phyloP scores from a whole-genome alignment of 2,888 invertebrate genomes.

The Pristionchus entomophagus region DNA sequence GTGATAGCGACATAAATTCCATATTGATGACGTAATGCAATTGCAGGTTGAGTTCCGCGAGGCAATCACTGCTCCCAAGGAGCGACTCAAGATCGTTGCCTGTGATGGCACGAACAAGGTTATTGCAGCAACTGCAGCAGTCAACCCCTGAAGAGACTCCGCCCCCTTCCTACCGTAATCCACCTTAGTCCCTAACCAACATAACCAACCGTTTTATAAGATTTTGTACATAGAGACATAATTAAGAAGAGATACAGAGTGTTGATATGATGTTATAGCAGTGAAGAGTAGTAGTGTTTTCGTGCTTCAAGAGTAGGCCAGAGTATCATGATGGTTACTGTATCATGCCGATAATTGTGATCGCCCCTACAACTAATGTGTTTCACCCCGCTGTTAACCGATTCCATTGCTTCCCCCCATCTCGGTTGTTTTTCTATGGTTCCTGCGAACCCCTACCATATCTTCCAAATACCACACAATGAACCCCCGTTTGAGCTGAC shows the following conservation, averaged over 20 bases:
- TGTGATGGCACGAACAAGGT: conserved; percentile 85
- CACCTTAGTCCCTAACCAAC: background rate
- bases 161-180: conserved; percentile 74
- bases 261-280: background rate
- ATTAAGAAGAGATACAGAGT: conserved; percentile 9
- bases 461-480: background rate
- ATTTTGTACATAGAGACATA: conserved; percentile 11
- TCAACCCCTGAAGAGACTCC: conserved; percentile 76
- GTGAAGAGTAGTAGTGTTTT: background rate
- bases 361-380: background rate
- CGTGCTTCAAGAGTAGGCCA: background rate
- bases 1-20: no score
- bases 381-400: background rate
- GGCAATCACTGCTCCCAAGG: conserved; percentile 75
- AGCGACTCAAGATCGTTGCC: conserved; percentile 96
- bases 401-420: background rate
- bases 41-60: conserved; percentile 45
- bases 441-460: conserved; percentile 17
- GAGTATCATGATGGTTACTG: conserved; percentile 4
- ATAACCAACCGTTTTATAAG: background rate
- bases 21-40: no score
- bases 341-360: conserved; percentile 3
- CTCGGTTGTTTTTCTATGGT: background rate
- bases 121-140: conserved; percentile 78
- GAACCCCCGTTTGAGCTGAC: background rate